phyloP scores from a whole-genome alignment of 2,888 invertebrate species.

The Entomobrya proxima region DNA sequence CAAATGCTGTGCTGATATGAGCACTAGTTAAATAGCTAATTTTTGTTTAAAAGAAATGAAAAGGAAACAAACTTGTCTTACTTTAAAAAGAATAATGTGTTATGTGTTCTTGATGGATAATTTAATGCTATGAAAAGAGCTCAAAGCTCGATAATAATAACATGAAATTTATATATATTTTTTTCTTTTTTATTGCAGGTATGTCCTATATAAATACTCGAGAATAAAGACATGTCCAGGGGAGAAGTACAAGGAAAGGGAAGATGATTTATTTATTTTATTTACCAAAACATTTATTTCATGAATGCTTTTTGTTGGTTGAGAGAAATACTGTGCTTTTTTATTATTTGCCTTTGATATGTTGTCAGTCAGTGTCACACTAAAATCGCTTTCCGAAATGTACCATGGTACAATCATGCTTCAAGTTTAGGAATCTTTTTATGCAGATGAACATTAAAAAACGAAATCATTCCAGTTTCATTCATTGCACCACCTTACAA shows the following conservation, averaged over 20 bases:
- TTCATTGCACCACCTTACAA: too few relatives aligned
- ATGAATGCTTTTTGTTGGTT: background rate
- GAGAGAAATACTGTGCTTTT: background rate
- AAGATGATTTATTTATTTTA: slow-evolving; percentile 39
- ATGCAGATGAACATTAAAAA: background rate
- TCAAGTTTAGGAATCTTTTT: background rate
- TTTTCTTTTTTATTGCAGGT: slow-evolving; percentile 11
- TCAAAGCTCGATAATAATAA: background rate
- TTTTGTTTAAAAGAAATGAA: slow-evolving; percentile 46
- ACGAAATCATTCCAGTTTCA: too few relatives aligned
- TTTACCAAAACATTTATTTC: slow-evolving; percentile 2
- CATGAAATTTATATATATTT: slow-evolving; percentile 6
- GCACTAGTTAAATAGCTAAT: too few relatives aligned
- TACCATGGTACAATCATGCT: background rate
- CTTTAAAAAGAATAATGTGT: slow-evolving; percentile 20
- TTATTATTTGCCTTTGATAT: slow-evolving; percentile 8
- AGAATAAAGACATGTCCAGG: slow-evolving; percentile 4
- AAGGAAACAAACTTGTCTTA: slow-evolving; percentile 50
- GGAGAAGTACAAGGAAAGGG: slow-evolving; percentile 26
- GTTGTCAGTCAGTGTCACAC: slow-evolving; percentile 27
- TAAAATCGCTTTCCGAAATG: background rate
- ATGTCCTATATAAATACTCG: background rate
- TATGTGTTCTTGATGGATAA: slow-evolving; percentile 28
- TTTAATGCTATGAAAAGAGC: background rate
- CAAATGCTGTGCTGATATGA: background rate